Evolutionary conservation across 2,888 invertebrate species (phyloP), one percentile per base, ranked within the genome.

Genomic region (Calliopum simillimum): DNA sequence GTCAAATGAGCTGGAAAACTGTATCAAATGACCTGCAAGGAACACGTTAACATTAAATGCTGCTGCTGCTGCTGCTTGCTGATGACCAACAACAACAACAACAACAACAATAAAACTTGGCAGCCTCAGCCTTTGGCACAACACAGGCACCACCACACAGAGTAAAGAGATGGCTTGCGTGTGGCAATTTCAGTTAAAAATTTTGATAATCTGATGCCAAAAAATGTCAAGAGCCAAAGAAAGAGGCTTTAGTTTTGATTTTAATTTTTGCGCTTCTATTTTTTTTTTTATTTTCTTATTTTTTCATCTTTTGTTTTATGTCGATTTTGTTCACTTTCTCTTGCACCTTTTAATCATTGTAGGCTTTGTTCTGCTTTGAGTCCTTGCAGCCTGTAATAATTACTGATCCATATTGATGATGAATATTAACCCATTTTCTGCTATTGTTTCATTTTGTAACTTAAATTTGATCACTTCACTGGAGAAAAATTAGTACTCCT

Each of bases 1-100:
- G 80, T 79, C 81, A 85, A 82, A 85, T 85, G 84, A 85, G 81
- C 84, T 84, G 85, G 84, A 85, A 85, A 85, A 86, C 82, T 85
- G 83, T 86, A 85, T 85, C 86, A 81, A 85, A 85, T 85, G 83
- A 85, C 86, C 80, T 82, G 67, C 67, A 49, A 67, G 67, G 47
- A 67, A 58, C 58, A 47, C 58, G 43, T 67, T 67, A 65, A 16
- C 61, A 56, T 56, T 56, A 44, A 82, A 79, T 79, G 77, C 75
- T 77, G 62, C 69, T 66, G 61, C 55, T 69, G 61, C 68, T 64
- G 70, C 69, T 63, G 51, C 16, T 21, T 6, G 19, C 23, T 23
- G 4, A 11, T 21, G 5, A 49, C 49, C 49, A 49, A 64, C 49
- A 51, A n/a, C 44, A 53, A 68, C 56, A 55, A 49, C 70, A 71